Evolutionary conservation across 23 tunicate species (phyloP).

Genomic region (Trididemnum clinides): DNA sequence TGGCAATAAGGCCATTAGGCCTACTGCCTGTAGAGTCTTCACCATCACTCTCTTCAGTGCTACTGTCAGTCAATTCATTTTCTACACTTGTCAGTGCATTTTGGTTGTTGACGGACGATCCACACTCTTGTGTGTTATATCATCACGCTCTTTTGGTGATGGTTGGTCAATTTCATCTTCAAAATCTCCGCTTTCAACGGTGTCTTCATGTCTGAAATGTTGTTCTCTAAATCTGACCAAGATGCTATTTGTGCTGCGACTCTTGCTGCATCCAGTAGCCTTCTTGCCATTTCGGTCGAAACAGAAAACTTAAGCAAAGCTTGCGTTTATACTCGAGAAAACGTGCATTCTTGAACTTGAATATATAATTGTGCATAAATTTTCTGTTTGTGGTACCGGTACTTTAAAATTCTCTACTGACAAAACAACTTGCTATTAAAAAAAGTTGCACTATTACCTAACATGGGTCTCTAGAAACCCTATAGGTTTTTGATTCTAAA

Average conservation of each 20-base stretch:
- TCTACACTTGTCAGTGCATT: neutral
- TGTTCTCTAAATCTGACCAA: conserved; percentile 28
- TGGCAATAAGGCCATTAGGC: neutral
- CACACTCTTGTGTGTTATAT: conserved; percentile 2
- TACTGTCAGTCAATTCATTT: conserved; percentile 19
- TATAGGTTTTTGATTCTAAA: neutral
- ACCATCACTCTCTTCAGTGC: conserved; percentile 16
- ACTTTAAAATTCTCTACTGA: neutral
- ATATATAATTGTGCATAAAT: neutral
- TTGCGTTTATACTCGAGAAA: neutral
- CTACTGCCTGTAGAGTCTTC: conserved; percentile 26
- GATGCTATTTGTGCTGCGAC: conserved; percentile 8
- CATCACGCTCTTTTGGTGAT: conserved; percentile 11
- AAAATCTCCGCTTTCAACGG: conserved; percentile 24
- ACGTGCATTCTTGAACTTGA: neutral
- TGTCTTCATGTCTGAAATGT: conserved; percentile 26
- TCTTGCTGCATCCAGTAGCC: conserved; percentile 23
- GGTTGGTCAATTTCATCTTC: conserved; percentile 11
- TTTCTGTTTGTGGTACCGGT: neutral
- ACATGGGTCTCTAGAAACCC: conserved; percentile 12
- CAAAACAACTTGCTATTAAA: neutral
- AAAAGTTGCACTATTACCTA: conserved; percentile 13
- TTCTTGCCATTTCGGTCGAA: conserved; percentile 8
- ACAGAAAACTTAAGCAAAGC: conserved; percentile 4
- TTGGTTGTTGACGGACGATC: neutral